Conservation (phyloP, 1,140 invertebrate species). For the Ceratina japonica region DNA sequence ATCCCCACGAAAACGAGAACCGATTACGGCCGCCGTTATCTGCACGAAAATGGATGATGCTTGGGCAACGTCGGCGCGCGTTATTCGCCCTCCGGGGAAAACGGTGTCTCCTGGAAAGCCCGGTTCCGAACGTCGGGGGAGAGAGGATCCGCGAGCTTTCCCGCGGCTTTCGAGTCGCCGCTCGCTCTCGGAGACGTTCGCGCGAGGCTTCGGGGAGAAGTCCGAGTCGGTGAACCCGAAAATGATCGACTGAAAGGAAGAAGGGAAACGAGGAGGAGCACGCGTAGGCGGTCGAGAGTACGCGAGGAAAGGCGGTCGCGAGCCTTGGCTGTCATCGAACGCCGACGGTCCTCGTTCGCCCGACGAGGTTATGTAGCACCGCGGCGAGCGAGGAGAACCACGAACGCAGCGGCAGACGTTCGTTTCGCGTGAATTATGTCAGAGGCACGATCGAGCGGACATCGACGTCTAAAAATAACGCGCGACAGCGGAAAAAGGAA, state of each 20-base stretch:
- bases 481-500: constrained; percentile 8
- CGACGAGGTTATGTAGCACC: constrained; percentile 45
- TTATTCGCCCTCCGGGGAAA: too few species aligned
- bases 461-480: constrained; percentile 41
- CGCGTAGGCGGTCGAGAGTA: neutral
- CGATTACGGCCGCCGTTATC: neutral
- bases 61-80: too few species aligned
- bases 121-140: too few species aligned
- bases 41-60: neutral
- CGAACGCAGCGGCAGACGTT: neutral
- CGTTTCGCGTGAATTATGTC: constrained; percentile 35
- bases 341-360: constrained; percentile 29
- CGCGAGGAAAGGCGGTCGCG: neutral
- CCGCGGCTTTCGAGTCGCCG: too few species aligned
- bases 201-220: neutral
- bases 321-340: constrained; percentile 21
- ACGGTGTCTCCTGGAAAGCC: too few species aligned
- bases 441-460: constrained; percentile 5
- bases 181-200: too few species aligned
- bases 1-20: neutral
- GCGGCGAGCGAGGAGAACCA: neutral
- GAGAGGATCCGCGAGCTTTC: too few species aligned
- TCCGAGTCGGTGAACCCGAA: neutral
- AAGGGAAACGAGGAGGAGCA: neutral
- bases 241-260: constrained; percentile 14